Conservation (phyloP, 2,888 invertebrate species). For the Brenthis hecate region DNA sequence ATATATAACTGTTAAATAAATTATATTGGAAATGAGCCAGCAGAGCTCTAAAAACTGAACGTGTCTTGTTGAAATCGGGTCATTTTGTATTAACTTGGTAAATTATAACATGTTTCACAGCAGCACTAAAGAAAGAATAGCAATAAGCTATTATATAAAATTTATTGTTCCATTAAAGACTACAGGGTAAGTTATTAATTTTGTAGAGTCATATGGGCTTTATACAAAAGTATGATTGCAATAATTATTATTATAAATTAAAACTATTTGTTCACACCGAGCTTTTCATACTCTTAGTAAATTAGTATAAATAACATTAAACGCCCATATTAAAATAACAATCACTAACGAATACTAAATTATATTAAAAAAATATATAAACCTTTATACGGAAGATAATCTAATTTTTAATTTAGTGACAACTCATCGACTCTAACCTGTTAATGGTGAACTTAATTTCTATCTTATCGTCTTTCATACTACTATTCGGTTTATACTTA, state of each 20-base stretch:
- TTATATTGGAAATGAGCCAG: constrained; percentile 67
- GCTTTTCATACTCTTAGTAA: not conserved
- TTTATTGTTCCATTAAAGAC: constrained; percentile 18
- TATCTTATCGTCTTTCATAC: no score
- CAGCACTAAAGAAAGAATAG: constrained; percentile 13
- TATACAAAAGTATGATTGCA: not conserved
- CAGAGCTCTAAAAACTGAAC: constrained; percentile 44
- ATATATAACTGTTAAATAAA: constrained; percentile 67
- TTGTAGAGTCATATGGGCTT: not conserved
- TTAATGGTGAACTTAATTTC: no score
- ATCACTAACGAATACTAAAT: no score
- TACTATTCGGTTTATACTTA: no score
- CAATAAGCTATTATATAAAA: constrained; percentile 19
- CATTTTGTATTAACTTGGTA: constrained; percentile 21
- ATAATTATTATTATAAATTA: no score
- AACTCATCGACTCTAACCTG: no score
- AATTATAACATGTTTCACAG: constrained; percentile 24
- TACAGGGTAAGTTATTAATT: constrained; percentile 22
- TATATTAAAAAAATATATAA: no score
- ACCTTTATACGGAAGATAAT: no score
- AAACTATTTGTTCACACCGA: not conserved
- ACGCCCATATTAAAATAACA: not conserved
- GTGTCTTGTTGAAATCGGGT: constrained; percentile 26
- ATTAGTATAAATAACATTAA: no score
- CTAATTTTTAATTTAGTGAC: no score